Evolutionary conservation across 2,797 vertebrate genomes (phyloP), one percentile per base, ranked within the genome.

Genomic region (Dallia pectoralis): DNA sequence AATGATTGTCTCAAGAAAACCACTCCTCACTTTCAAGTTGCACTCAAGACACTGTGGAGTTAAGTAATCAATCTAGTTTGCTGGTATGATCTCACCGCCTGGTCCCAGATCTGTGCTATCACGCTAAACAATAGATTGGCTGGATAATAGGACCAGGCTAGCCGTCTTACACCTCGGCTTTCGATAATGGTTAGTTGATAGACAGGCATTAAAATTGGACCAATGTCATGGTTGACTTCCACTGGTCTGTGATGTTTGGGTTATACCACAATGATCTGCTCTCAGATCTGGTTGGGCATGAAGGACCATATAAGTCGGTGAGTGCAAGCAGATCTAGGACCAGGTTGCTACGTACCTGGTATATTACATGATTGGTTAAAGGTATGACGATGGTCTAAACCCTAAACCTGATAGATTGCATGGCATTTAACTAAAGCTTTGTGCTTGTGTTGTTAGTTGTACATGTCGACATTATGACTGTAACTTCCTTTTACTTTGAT

Each of bases 401-500:
- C 80, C 36, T 59, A 22, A 59, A 25, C 53, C 65, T 71, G 76
- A 90, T 88, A 81, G 87, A 88, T 90, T 92, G 93, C 91, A 92
- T 92, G 91, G 86, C 89, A 85, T 84, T 87, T 67, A 84, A 25
- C 53, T 59, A 59, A 69, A 79, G 82, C 90, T 90, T 89, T 73
- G 72, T 77, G 89, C 88, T 91, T 88, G 76, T 89, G 78, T 86
- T 86, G 75, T 88, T 75, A 78, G 81, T 85, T 44, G 53, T 82
- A 79, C 87, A 78, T 86, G 79, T 67, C 77, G 82, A 71, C 81
- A 82, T 84, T 76, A 81, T 85, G 62, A 87, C 89, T 85, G 82
- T 85, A 83, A 79, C 74, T 36, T 36, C 27, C 84, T 82, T 80
- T 78, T 64, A 69, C 79, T 89, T 83, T 85, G 84, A 85, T 85